Evolutionary conservation across 2,888 invertebrate genomes (phyloP).

Genomic region (Diplazon laetatorius): DNA sequence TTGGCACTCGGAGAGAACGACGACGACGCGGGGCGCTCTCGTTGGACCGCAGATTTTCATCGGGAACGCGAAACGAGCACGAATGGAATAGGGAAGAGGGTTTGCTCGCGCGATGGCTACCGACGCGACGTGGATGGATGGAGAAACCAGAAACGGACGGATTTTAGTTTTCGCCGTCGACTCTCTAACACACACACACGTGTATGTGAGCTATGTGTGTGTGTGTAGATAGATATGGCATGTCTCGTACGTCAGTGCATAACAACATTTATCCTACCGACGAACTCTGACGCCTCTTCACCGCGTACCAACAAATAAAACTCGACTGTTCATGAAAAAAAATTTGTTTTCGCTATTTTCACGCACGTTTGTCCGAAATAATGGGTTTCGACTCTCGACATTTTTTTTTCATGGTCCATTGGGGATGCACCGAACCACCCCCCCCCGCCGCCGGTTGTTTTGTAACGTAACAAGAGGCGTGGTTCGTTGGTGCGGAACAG

Average conservation of each 20-base stretch:
- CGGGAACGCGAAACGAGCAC: constrained; percentile 50
- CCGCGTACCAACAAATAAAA: constrained; percentile 68
- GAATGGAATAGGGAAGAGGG: constrained; percentile 62
- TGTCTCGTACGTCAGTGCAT: constrained; percentile 46
- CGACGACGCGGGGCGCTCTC: constrained; percentile 54
- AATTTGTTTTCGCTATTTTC: constrained; percentile 10
- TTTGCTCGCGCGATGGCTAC: constrained; percentile 1
- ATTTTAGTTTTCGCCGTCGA: constrained; percentile 29
- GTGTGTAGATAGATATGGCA: neutral
- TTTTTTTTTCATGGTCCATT: neutral
- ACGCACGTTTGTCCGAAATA: constrained; percentile 57
- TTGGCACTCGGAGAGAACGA: constrained; percentile 26
- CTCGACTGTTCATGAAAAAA: constrained; percentile 15
- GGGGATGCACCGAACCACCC: constrained; percentile 11
- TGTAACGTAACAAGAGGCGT: constrained; percentile 24
- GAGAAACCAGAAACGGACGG: constrained; percentile 5
- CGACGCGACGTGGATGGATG: neutral
- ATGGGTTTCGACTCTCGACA: constrained; percentile 31
- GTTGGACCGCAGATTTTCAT: constrained; percentile 64
- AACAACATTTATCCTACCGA: constrained; percentile 69
- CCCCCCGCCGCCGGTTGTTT: constrained; percentile 44
- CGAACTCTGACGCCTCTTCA: constrained; percentile 71
- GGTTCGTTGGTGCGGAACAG: too few species aligned
- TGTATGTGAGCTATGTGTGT: too few species aligned
- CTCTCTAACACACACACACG: constrained; percentile 5